Percentiles rank a stretch among this genome's conserved stretches.
Conservation (phyloP, 2,888 invertebrate species). For the Nineta flava region DNA sequence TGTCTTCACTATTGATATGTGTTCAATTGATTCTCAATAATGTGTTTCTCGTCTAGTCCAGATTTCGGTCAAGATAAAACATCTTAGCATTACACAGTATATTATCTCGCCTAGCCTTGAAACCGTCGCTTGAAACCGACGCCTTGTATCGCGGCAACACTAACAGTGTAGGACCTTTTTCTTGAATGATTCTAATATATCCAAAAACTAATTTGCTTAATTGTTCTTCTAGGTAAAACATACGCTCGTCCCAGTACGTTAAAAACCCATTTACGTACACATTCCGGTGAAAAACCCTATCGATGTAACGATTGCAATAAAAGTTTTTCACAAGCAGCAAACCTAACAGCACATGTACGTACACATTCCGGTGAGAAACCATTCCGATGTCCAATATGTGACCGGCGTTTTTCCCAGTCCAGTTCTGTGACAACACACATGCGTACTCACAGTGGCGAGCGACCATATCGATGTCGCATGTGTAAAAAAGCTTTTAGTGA, state of each 20-base stretch:
- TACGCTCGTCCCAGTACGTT: conserved; percentile 92
- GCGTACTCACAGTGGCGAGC: conserved; percentile 99
- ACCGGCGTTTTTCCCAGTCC: conserved; percentile 81
- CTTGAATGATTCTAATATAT: background rate
- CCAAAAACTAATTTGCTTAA: background rate
- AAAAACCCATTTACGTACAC: conserved; percentile 92
- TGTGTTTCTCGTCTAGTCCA: no score
- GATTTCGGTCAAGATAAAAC: no score
- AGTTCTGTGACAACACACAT: conserved; percentile 97
- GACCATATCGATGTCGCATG: conserved; percentile 83
- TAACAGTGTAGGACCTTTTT: background rate
- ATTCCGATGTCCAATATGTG: conserved; percentile 93
- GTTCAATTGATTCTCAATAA: no score
- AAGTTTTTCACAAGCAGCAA: conserved; percentile 96
- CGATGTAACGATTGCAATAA: conserved; percentile 88
- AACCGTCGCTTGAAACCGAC: no score
- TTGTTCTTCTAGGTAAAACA: conserved; percentile 44
- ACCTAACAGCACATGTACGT: conserved; percentile 90
- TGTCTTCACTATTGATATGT: no score
- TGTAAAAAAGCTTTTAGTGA: conserved; percentile 99
- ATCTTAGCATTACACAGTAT: no score
- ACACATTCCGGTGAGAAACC: conserved; percentile 98
- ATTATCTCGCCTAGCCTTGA: no score
- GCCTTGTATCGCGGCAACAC: no score
- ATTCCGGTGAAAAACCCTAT: conserved; percentile 89